Evolutionary conservation across 2,888 invertebrate species (phyloP).

Genomic region (Lepidocyrtoides sp.): DNA sequence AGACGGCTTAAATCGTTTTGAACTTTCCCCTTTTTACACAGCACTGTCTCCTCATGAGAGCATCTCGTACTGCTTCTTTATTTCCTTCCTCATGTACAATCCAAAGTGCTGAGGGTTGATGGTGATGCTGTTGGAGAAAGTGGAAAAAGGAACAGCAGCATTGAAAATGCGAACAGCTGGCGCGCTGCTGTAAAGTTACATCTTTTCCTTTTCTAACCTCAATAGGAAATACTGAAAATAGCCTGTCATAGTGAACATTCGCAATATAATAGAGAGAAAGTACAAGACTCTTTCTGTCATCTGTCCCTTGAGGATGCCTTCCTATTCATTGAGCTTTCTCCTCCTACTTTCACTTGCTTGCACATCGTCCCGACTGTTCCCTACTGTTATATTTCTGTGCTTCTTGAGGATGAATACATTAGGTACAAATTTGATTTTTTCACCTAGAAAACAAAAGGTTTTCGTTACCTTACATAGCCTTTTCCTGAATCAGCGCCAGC

Average conservation of each 20-base stretch:
- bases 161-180: conserved; percentile 55
- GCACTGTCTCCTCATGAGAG: not conserved
- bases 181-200: not conserved
- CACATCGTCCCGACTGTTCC: not conserved
- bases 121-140: not conserved
- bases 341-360: not conserved
- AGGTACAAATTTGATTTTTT: conserved; percentile 13
- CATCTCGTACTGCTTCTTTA: not conserved
- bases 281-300: conserved; percentile 44
- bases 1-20: not conserved
- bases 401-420: not conserved
- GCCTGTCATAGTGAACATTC: conserved; percentile 39
- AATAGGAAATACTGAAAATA: conserved; percentile 47
- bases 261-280: not conserved
- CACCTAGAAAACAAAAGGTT: not conserved
- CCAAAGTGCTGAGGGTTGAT: not conserved
- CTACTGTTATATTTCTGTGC: not conserved
- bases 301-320: conserved; percentile 61
- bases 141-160: conserved; percentile 7
- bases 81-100: not conserved
- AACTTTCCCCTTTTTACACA: conserved; percentile 57
- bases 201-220: not conserved
- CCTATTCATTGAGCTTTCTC: not conserved
- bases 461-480: not conserved
- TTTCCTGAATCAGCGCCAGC: no score